Base-by-base conservation (phyloP, 2,888 invertebrate species). In the Pseudococcus jackbeardsleyi region DNA sequence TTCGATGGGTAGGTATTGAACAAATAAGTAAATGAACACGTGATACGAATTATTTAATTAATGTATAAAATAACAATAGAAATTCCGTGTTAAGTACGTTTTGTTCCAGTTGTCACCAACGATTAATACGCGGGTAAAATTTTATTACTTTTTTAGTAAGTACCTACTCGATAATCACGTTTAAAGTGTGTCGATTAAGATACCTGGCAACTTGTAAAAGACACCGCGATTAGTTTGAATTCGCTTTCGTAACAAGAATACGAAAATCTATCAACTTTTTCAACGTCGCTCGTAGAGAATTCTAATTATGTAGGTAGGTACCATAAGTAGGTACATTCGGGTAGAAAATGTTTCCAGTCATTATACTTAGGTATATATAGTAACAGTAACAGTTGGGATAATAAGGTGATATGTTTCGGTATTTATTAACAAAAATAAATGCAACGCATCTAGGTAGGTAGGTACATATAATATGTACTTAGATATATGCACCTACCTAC, bases 351-450 rank as follows among this genome's bases (percentile, higher is more conserved):
- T 50, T 50, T 50, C 50, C 12, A 50, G 50, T 50, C 17, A 50
- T 50, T 50, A 50, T 15, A 50, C 5, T n/a, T 59, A 59, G 50
- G 9, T 50, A 3, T 8, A 50, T 12, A 11, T 12, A 19, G n/a
- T 59, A 8, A 3, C n/a, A 19, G 19, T 59, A 3, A 17, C 12
- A 72, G 79, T 42, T 79, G 42, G 79, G 79, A 42, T 79, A 79
- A 79, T 17, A 79, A 42, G 19, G 9, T 79, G 79, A 79, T 79
- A 79, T 79, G 79, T 79, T 39, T 79, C 79, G 79, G 46, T 79
- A 79, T n/a, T 22, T 42, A 79, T 42, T 42, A 46, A 79, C 42
- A 79, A 72, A 72, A 79, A 79, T 79, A 79, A 79, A 79, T 79
- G 79, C 79, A 79, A 33, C 39, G 15, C 33, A 33, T n/a, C 1